These are phyloP conservation scores for Macropus fuliginosus DNA, from an alignment of 2,797 vertebrate species.

Conservation along the genomic window DNA sequence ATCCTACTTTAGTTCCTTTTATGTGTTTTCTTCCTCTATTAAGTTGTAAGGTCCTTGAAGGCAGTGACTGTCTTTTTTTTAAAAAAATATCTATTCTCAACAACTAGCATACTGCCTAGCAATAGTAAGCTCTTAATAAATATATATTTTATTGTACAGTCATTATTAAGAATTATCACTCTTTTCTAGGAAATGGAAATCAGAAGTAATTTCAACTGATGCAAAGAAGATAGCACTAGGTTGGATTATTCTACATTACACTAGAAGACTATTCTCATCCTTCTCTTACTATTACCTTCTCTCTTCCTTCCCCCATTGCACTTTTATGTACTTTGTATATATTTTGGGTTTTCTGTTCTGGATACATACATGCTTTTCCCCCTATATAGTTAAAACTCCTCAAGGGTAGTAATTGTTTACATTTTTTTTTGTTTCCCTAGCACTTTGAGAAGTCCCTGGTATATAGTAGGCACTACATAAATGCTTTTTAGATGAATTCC, in stretches of 20 bases:
- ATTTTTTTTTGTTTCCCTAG: background rate
- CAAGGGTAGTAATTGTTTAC: background rate
- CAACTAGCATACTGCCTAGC: background rate
- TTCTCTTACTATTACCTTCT: background rate
- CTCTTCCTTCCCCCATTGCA: background rate
- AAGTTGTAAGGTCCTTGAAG: background rate
- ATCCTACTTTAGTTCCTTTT: background rate
- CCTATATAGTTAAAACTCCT: background rate
- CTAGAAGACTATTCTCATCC: background rate
- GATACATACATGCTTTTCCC: background rate
- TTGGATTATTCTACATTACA: background rate
- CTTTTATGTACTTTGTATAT: background rate
- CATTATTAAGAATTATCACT: conserved; percentile 4
- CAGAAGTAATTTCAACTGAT: background rate
- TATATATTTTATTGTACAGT: conserved; percentile 36
- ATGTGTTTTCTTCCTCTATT: background rate
- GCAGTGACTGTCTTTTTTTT: background rate
- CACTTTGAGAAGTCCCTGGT: background rate
- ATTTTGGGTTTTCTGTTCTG: background rate
- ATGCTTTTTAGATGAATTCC: background rate
- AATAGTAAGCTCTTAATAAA: background rate
- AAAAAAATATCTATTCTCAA: background rate
- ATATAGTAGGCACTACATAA: background rate
- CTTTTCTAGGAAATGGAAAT: conserved; percentile 4
- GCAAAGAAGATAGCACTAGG: background rate